Percentiles rank a stretch among this genome's conserved stretches.
phyloP scores from a whole-genome alignment of 1,140 invertebrate species.

The Daktulosphaira vitifoliae region DNA sequence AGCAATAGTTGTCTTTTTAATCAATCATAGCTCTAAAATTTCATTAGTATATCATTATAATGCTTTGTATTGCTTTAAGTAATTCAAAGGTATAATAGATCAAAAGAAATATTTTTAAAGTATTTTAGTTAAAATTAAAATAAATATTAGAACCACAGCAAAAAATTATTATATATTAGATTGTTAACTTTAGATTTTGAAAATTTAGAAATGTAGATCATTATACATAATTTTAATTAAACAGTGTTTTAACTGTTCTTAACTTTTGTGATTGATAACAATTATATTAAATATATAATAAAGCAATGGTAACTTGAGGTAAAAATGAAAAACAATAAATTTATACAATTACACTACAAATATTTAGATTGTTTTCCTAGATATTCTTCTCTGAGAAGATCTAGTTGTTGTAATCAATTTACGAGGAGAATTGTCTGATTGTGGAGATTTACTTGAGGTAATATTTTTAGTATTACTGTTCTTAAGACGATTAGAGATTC shows the following conservation, averaged over 20 bases:
- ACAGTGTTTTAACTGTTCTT: too few species aligned
- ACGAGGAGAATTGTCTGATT: background rate
- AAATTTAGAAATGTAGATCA: too few species aligned
- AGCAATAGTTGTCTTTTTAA: too few species aligned
- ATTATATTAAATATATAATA: background rate
- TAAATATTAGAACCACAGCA: too few species aligned
- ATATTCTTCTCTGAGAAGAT: conserved; percentile 9
- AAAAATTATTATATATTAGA: too few species aligned
- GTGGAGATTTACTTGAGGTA: conserved; percentile 2
- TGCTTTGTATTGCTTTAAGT: too few species aligned
- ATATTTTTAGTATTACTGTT: conserved; percentile 10
- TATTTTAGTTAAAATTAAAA: too few species aligned
- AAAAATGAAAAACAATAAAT: conserved; percentile 2
- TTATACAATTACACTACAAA: background rate
- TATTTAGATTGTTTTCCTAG: conserved; percentile 10
- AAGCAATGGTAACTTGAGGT: conserved; percentile 23
- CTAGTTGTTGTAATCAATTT: background rate
- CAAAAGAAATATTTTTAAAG: too few species aligned
- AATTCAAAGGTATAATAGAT: too few species aligned
- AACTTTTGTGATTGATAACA: conserved; percentile 12
- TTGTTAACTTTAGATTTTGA: background rate
- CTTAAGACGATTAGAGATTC: conserved; percentile 13
- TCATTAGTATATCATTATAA: too few species aligned
- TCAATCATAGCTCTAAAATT: too few species aligned
- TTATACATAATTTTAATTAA: too few species aligned